Evolutionary conservation across 2,113 vertebrate genomes (phyloP).

Genomic region (Neopipo cinnamomea): DNA sequence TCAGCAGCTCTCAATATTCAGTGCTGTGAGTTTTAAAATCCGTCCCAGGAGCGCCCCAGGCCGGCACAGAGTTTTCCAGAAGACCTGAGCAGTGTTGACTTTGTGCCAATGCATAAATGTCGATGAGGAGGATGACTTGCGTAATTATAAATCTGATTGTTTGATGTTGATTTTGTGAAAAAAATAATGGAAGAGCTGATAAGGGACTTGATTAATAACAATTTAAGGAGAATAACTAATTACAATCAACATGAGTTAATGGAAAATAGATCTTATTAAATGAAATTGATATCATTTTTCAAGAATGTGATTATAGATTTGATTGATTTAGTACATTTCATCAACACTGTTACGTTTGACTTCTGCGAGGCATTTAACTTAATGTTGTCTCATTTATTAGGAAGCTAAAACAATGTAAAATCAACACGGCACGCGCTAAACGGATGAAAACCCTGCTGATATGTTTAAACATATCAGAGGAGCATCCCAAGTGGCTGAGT

Average conservation of each 20-base stretch:
- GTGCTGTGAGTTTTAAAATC: background rate
- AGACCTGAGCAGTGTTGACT: background rate
- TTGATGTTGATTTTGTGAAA: slow-evolving; percentile 60
- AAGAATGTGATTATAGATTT: slow-evolving; percentile 63
- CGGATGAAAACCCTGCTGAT: background rate
- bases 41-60: background rate
- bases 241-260: slow-evolving; percentile 65
- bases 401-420: slow-evolving; percentile 57
- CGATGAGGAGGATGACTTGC: slow-evolving; percentile 6
- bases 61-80: slow-evolving; percentile 2
- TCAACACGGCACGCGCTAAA: background rate
- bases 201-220: slow-evolving; percentile 68
- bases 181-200: slow-evolving; percentile 56
- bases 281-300: slow-evolving; percentile 68
- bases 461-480: background rate
- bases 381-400: slow-evolving; percentile 57
- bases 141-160: slow-evolving; percentile 65
- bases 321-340: slow-evolving; percentile 68
- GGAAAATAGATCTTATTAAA: slow-evolving; percentile 68
- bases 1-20: background rate
- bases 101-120: background rate
- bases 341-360: slow-evolving; percentile 57
- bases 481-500: background rate
- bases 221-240: slow-evolving; percentile 68
- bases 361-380: slow-evolving; percentile 49